Evolutionary conservation across 1,140 invertebrate species (phyloP).

Genomic region (Bombus terrestris): DNA sequence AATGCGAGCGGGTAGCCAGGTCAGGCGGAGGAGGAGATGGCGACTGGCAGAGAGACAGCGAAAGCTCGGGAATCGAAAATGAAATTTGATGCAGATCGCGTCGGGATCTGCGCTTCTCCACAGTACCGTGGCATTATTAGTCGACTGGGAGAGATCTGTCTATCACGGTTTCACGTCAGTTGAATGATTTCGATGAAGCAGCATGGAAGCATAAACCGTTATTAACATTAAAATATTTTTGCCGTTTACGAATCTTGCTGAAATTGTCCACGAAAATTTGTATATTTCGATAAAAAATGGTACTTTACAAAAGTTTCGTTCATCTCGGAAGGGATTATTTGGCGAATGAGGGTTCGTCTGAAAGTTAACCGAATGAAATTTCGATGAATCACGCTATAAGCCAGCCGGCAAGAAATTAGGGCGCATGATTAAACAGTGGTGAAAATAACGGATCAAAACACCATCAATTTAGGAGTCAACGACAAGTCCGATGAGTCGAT

Average conservation of each 20-base stretch:
- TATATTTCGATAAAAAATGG: no score
- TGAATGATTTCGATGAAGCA: background rate
- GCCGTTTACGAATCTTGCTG: no score
- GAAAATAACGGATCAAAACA: slow-evolving; percentile 17
- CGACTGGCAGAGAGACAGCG: background rate
- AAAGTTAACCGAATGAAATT: background rate
- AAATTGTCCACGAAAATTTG: no score
- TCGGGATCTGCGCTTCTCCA: background rate
- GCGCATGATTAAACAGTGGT: background rate
- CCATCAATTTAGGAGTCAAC: background rate
- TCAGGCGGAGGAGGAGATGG: slow-evolving; percentile 30
- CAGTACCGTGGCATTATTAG: background rate
- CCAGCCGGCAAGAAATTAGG: background rate
- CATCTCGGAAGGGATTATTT: background rate
- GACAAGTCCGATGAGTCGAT: slow-evolving; percentile 57
- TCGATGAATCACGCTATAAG: background rate
- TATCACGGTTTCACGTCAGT: background rate
- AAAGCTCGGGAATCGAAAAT: slow-evolving; percentile 55
- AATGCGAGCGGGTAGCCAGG: slow-evolving; percentile 68
- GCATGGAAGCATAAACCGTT: no score
- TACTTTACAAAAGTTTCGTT: no score
- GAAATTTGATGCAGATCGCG: slow-evolving; percentile 42
- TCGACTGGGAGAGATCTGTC: background rate
- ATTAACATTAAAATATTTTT: no score
- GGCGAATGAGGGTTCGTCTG: background rate